Base-by-base conservation (phyloP, 2,888 invertebrate species). In the Dynastes maya region DNA sequence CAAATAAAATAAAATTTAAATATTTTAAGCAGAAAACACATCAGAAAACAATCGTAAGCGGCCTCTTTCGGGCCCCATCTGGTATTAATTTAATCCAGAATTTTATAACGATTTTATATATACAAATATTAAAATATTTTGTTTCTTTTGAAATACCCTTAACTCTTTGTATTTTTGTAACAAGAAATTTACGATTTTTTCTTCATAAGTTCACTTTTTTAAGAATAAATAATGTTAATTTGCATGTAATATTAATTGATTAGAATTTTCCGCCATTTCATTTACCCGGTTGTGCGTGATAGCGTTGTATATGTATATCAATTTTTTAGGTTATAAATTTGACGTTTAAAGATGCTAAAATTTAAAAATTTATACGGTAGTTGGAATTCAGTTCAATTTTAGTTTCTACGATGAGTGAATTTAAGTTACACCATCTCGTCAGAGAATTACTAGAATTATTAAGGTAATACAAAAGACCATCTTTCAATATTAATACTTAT, bases 381-480 rank as follows among this genome's bases (percentile, higher is more conserved):
- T 61, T 37, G 22, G 40, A 61, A 71, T 61, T 72, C 1, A 61
- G n/a, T 68, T 51, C 27, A 27, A 11, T 45, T 72, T 72, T 37
- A 65, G 51, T 37, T 13, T 77, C 37, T 6, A 85, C 83, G 83
- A 89, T 89, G 89, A 86, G 88, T 81, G 89, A 89, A 85, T 89
- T 89, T 84, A 87, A 87, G 82, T 81, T 89, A 72, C 87, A 88
- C 77, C 86, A 86, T 81, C 84, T 89, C 58, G 86, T 92, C 81
- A 90, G 91, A 83, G 92, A 92, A 84, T 88, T 93, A 78, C 87
- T 92, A 80, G 91, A 92, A 83, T 89, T 90, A 79, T 88, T 92
- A 82, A 92, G 92, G 92, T 92, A 88, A 53, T 86, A 86, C 16
- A 11, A 49, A 45, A 68, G 6, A 45, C 9, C 11, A 68, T 27